Base-by-base conservation (phyloP, 2,113 vertebrate genomes). In the Varanus salvator region DNA sequence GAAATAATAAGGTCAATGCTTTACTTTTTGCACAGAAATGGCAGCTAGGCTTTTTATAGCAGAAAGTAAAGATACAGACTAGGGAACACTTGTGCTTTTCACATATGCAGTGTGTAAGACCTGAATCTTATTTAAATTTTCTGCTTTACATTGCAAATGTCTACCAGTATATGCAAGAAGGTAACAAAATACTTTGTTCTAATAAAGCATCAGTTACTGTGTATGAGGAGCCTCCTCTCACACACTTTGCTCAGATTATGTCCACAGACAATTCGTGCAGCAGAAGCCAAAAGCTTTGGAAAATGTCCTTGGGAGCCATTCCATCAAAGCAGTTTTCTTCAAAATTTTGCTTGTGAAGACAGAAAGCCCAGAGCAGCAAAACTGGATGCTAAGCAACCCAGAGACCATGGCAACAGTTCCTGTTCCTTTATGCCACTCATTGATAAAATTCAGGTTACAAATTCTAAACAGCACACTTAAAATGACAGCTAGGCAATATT, bases 331-430 rank as follows among this genome's bases (percentile, higher is more conserved):
- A 2, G 17, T 71, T 78, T 71, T 34, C n/a, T 27, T 71, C 82
- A 9, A 25, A 31, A 78, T 90, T 71, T 71, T 50, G 23, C 25
- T 80, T 52, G 21, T 1, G 34, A 85, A 85, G 23, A 52, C 29
- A 15, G 60, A 52, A 52, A 50, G 29, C 57, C 9, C 52, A 64
- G 87, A 81, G 15, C 48, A 57, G 80, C 29, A 57, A 19, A 87
- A 25, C 0, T 84, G 84, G 64, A 44, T 90, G 87, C 93, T 87
- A 69, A 85, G 69, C 77, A 74, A 84, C 88, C 4, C 27, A 3
- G 64, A 68, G 2, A 27, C 84, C 87, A 64, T 60, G 92, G 23
- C 31, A 89, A 8, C 52, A 5, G 19, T 87, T 92, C 2, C 9
- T 85, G 2, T 44, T 90, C 83, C 34, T 31, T 71, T 50, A 19